Base-by-base conservation (phyloP, 2,113 vertebrate species). In the Mungos mungo region DNA sequence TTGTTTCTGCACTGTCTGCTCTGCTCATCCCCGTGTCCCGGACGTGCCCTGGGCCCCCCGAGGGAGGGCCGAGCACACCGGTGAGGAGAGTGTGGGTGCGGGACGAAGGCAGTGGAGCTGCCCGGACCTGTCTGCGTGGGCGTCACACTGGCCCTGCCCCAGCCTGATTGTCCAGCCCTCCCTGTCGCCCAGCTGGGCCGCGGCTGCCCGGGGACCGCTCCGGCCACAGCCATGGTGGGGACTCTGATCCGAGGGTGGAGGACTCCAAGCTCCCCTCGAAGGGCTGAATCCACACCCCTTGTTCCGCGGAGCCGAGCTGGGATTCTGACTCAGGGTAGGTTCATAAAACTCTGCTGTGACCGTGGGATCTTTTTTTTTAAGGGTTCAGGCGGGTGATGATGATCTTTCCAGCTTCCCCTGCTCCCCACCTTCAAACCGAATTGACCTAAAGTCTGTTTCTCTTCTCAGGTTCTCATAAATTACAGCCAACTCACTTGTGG, bases 191-290 rank as follows among this genome's bases (percentile, higher is more conserved):
- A 2, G 80, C 80, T 16, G 69, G 76, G 81, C 66, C 76, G 1
- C 68, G 0, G 90, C 88, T 27, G 15, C 87, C 88, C 1, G 13
- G 65, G 93, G 66, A 96, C 21, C 74, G 91, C 90, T 93, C 19
- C 97, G 66, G 72, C 97, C 0, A 1, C 97, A 3, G 50, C 96
- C 77, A 95, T 98, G 97, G 97, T 98, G 82, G 97, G 97, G 10
- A 29, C 97, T 5, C 94, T 98, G 72, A 95, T 98, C 71, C 93
- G 98, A 65, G 97, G 97, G 23, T 98, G 98, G 97, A 95, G 96
- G 45, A 98, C 89, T 18, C 92, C 97, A 0, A 97, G 97, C 72
- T 54, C 97, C 25, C 97, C 97, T 23, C 71, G 90, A n/a, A 97
- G 97, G 87, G 47, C 95, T 2, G 72, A 72, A 7, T 52, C 94